A percentile compares a stretch with the other conserved stretches of the same genome.
phyloP scores from a whole-genome alignment of 2,113 vertebrate species.

The Oenanthe oenanthe region DNA sequence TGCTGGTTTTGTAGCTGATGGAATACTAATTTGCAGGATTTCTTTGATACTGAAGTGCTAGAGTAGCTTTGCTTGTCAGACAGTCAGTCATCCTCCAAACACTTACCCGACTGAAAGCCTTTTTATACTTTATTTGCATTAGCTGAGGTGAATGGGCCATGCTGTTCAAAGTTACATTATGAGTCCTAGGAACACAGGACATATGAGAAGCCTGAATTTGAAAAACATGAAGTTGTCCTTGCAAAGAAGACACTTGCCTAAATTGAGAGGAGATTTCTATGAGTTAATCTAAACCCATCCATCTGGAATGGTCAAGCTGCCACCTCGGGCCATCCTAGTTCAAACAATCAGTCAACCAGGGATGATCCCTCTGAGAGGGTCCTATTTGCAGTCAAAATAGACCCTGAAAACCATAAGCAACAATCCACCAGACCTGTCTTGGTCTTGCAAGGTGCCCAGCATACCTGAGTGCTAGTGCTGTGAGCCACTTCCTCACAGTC shows the following conservation, averaged over 20 bases:
- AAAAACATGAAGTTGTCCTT: neutral
- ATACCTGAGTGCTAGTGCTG: neutral
- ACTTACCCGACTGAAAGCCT: slow-evolving; percentile 27
- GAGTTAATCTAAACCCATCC: neutral
- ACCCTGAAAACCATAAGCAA: neutral
- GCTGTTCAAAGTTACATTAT: neutral
- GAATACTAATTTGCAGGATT: slow-evolving; percentile 62
- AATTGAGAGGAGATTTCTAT: neutral
- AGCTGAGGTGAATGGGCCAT: neutral
- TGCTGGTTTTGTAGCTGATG: slow-evolving; percentile 43
- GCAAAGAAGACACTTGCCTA: neutral
- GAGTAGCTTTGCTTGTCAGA: slow-evolving; percentile 12
- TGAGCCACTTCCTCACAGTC: neutral
- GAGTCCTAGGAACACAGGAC: neutral
- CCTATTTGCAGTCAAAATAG: neutral
- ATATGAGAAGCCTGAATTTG: neutral
- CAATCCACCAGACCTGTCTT: neutral
- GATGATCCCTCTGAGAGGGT: fast-evolving
- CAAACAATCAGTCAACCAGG: neutral
- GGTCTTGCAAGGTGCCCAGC: neutral
- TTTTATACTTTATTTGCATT: neutral
- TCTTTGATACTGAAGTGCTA: slow-evolving; percentile 45
- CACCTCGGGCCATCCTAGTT: neutral
- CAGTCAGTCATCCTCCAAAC: slow-evolving; percentile 10
- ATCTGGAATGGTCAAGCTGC: neutral